Evolutionary conservation across 2,888 invertebrate species (phyloP).

Genomic region (Thymelicus lineola): DNA sequence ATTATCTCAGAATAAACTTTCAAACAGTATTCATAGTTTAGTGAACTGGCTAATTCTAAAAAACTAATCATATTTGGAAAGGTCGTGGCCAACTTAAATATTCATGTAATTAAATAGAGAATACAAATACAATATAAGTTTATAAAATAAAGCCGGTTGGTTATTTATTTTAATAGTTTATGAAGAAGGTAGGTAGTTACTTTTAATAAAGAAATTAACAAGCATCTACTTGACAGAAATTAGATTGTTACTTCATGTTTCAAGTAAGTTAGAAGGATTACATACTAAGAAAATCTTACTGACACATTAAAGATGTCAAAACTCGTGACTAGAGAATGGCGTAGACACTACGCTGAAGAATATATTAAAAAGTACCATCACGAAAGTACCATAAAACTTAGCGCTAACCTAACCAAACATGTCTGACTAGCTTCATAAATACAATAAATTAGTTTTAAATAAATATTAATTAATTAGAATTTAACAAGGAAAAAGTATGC

Average conservation of each 20-base stretch:
- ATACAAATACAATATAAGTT: not conserved
- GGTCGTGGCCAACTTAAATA: not conserved
- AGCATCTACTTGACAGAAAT: not conserved
- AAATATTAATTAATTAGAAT: conserved; percentile 65
- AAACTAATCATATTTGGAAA: not conserved
- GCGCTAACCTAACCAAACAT: conserved; percentile 68
- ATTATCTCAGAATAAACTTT: too few species aligned
- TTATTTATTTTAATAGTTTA: not conserved
- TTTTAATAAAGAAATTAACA: too few species aligned
- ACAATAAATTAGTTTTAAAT: conserved; percentile 65
- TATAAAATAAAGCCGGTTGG: not conserved
- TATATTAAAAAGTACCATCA: conserved; percentile 61
- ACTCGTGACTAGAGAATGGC: conserved; percentile 72
- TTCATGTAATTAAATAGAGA: not conserved
- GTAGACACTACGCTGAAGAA: conserved; percentile 56
- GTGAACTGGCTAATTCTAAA: too few species aligned
- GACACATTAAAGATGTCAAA: conserved; percentile 61
- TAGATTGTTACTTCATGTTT: not conserved
- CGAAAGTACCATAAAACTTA: conserved; percentile 59
- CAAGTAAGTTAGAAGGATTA: conserved; percentile 16
- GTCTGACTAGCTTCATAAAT: conserved; percentile 78
- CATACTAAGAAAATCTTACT: conserved; percentile 38
- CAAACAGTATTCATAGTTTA: too few species aligned
- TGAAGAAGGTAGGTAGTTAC: too few species aligned
- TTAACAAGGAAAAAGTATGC: conserved; percentile 52